Percentiles rank a stretch among this genome's conserved stretches.
Conservation (phyloP, 2,797 vertebrate species). For the Cynodonichthys magdalenae region DNA sequence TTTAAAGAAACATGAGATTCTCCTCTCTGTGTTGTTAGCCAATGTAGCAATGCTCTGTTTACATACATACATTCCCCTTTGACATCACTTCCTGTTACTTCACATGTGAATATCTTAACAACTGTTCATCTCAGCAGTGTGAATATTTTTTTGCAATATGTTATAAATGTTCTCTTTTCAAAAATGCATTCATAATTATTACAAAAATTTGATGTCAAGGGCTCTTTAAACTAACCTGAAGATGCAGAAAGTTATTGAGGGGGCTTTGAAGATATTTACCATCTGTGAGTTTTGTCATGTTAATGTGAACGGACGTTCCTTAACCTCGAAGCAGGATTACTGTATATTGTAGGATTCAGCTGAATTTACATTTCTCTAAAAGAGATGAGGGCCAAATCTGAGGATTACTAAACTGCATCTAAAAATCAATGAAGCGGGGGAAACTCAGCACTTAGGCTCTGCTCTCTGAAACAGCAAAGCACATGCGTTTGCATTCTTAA, state of each 20-base stretch:
- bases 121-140: no score
- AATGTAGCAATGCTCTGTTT: no score
- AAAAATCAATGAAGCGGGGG: conserved; percentile 53
- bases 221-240: not conserved
- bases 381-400: conserved; percentile 43
- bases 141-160: no score
- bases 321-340: conserved; percentile 61
- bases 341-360: conserved; percentile 43
- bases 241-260: conserved; percentile 40
- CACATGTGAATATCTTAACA: no score
- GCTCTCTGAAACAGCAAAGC: conserved; percentile 42
- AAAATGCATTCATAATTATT: no score
- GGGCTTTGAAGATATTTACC: conserved; percentile 50
- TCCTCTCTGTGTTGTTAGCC: no score
- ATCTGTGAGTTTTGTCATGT: conserved; percentile 62
- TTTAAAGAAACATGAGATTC: no score
- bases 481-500: conserved; percentile 50
- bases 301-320: conserved; percentile 60
- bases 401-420: conserved; percentile 66
- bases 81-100: no score
- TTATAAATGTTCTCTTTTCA: no score
- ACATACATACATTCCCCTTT: no score
- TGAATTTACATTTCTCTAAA: conserved; percentile 61
- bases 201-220: no score
- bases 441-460: conserved; percentile 53